Evolutionary conservation across 2,888 invertebrate genomes (phyloP).

Genomic region (Amphipyra berbera): DNA sequence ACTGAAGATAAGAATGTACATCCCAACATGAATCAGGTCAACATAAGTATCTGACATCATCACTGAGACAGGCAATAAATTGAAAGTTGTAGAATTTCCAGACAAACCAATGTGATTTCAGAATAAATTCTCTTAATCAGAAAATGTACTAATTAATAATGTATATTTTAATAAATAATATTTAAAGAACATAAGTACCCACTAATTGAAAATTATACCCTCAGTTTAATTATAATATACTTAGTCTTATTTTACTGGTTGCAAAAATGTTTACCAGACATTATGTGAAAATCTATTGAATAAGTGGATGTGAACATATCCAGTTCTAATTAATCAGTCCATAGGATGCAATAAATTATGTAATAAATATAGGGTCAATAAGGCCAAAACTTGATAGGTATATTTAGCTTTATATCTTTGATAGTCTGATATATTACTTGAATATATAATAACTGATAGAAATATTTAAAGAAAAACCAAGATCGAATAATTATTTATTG

Average conservation of each 20-base stretch:
- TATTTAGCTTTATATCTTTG: slow-evolving; percentile 8
- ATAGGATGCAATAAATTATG: slow-evolving; percentile 48
- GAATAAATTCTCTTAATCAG: background rate
- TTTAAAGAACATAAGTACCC: background rate
- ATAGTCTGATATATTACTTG: too few species aligned
- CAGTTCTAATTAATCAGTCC: slow-evolving; percentile 30
- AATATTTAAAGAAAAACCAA: too few species aligned
- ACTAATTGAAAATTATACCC: background rate
- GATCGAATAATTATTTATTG: too few species aligned
- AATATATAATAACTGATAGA: too few species aligned
- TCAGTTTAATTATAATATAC: background rate
- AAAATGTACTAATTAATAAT: background rate
- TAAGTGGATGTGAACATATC: slow-evolving; percentile 28
- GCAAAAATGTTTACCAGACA: background rate
- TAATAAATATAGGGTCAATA: slow-evolving; percentile 53
- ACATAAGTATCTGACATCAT: slow-evolving; percentile 67
- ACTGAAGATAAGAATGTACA: slow-evolving; percentile 35
- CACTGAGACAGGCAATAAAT: slow-evolving; percentile 53
- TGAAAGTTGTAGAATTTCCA: slow-evolving; percentile 28
- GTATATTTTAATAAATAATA: background rate
- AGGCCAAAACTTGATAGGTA: slow-evolving; percentile 15
- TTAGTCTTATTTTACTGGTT: background rate
- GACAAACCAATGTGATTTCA: background rate
- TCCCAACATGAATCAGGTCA: slow-evolving; percentile 63
- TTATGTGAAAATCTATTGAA: slow-evolving; percentile 16